These are phyloP conservation scores for Drosophila stalkeri DNA, from an alignment of 2,888 invertebrate genomes.

Conservation along the genomic window DNA sequence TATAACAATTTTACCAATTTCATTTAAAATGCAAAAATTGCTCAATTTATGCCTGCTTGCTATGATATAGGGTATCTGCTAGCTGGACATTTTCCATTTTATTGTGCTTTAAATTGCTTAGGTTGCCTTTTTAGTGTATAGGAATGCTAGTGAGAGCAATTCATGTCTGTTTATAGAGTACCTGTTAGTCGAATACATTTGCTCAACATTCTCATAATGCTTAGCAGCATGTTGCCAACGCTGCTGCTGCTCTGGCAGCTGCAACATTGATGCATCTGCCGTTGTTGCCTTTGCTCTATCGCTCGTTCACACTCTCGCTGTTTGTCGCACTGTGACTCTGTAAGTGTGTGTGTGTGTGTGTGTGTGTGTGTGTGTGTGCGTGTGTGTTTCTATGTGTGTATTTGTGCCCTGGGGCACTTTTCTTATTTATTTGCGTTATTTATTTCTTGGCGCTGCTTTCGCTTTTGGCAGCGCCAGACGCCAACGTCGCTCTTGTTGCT, in stretches of 20 bases:
- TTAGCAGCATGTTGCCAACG: conserved; percentile 27
- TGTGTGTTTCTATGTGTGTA: conserved; percentile 26
- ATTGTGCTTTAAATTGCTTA: not conserved
- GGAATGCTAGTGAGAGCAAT: not conserved
- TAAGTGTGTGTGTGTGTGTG: not conserved
- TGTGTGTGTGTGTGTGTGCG: conserved; percentile 12
- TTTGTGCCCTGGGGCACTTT: conserved; percentile 72
- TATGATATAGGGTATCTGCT: not conserved
- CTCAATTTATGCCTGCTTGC: too few relatives aligned
- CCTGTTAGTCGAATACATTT: not conserved
- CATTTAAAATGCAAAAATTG: too few relatives aligned
- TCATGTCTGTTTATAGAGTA: not conserved
- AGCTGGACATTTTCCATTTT: not conserved
- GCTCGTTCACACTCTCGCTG: conserved; percentile 52
- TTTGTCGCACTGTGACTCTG: conserved; percentile 1
- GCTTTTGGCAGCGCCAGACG: conserved; percentile 78
- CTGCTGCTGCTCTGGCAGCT: conserved; percentile 26
- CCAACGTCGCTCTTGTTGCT: conserved; percentile 37
- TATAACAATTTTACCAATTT: not conserved
- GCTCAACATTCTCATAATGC: not conserved
- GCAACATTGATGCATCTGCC: conserved; percentile 48
- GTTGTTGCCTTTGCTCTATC: conserved; percentile 26
- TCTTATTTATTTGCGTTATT: conserved; percentile 80
- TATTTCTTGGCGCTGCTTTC: conserved; percentile 79
- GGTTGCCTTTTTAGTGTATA: not conserved